These are phyloP conservation scores for Hypotaenidia philippensis DNA, from an alignment of 2,797 vertebrate species.

Conservation along the genomic window DNA sequence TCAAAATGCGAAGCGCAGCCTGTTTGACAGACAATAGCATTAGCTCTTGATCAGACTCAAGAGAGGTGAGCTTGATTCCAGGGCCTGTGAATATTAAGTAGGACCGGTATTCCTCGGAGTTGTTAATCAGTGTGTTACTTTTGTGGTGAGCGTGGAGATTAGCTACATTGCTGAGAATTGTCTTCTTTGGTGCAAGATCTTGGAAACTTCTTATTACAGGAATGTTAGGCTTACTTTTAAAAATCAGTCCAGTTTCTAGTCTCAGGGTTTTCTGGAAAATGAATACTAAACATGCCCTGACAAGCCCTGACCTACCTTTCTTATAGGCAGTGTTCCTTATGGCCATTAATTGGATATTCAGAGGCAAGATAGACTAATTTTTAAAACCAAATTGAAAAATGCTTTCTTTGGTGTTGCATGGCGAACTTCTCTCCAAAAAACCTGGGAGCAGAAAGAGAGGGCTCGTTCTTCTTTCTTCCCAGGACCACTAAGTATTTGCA, in stretches of 20 bases:
- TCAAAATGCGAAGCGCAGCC: background rate
- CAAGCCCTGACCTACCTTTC: background rate
- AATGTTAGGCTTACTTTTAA: background rate
- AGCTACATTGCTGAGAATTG: background rate
- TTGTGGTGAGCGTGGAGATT: fast-evolving
- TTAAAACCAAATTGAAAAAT: background rate
- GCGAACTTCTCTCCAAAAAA: background rate
- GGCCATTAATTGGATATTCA: background rate
- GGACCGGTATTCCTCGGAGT: background rate
- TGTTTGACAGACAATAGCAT: background rate
- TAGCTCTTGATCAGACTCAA: background rate
- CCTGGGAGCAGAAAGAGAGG: background rate
- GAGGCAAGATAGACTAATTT: background rate
- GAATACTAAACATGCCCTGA: background rate
- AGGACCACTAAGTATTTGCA: background rate
- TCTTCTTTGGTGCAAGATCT: background rate
- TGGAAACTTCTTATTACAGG: background rate
- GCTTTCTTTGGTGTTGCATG: background rate
- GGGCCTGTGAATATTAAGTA: background rate
- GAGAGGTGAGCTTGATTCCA: background rate
- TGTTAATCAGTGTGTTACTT: background rate
- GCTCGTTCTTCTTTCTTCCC: background rate
- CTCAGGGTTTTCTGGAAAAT: background rate
- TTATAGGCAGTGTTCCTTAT: background rate
- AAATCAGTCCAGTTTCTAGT: background rate